phyloP scores from a whole-genome alignment of 1,140 invertebrate genomes.

The Chrysomallon squamiferum region DNA sequence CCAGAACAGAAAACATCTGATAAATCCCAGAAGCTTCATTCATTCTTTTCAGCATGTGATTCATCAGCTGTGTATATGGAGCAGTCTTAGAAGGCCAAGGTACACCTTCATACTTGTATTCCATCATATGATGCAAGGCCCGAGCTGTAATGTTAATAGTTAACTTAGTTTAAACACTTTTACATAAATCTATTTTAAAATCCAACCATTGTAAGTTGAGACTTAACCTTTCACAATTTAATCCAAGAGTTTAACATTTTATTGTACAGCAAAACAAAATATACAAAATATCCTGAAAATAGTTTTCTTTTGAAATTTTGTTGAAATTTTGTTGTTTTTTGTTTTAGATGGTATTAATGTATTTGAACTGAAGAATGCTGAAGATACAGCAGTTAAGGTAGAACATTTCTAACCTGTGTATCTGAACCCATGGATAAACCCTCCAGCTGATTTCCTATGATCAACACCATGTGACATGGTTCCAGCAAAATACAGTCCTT shows the following conservation, averaged over 20 bases:
- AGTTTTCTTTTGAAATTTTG: too few relatives aligned
- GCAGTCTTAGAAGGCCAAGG: constrained; percentile 57
- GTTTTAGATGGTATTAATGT: too few relatives aligned
- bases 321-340: too few relatives aligned
- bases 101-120: constrained; percentile 59
- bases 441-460: constrained; percentile 65
- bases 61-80: constrained; percentile 51
- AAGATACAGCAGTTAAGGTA: too few relatives aligned
- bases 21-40: constrained; percentile 66
- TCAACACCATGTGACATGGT: constrained; percentile 64
- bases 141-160: constrained; percentile 61
- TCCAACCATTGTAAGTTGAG: too few relatives aligned
- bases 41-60: constrained; percentile 58
- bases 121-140: constrained; percentile 58
- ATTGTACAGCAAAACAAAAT: too few relatives aligned
- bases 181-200: too few relatives aligned
- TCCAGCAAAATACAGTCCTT: constrained; percentile 63
- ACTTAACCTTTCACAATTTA: too few relatives aligned
- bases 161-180: too few relatives aligned
- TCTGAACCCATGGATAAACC: constrained; percentile 67
- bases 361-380: too few relatives aligned
- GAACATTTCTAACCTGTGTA: constrained; percentile 62
- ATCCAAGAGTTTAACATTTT: too few relatives aligned
- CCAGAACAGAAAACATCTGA: constrained; percentile 64
- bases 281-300: too few relatives aligned